phyloP scores from a whole-genome alignment of 2,797 vertebrate species.

The Prionace glauca region DNA sequence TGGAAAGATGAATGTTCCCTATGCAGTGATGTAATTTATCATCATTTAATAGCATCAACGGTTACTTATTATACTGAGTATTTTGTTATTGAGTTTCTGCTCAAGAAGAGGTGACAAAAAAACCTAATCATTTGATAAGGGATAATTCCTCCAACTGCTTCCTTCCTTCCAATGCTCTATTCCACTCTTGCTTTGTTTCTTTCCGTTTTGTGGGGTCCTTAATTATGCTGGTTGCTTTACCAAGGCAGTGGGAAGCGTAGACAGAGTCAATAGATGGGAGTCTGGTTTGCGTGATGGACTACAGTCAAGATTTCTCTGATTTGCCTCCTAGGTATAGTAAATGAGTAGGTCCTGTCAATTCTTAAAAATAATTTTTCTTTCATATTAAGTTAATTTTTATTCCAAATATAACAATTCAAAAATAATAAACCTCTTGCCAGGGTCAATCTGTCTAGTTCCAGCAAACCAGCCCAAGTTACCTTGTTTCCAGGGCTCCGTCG shows the following conservation, averaged over 20 bases:
- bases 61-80: not conserved
- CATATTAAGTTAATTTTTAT: not conserved
- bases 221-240: too few species aligned
- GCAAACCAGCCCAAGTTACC: not conserved
- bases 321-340: not conserved
- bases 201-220: not conserved
- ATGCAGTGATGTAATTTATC: not conserved
- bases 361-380: too few species aligned
- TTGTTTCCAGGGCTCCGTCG: not conserved
- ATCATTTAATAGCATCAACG: not conserved
- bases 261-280: too few species aligned
- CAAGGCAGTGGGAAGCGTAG: too few species aligned
- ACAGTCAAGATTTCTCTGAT: not conserved
- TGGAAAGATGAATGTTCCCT: conserved; percentile 18
- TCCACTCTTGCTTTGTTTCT: not conserved
- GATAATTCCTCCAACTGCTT: not conserved
- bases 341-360: not conserved
- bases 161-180: not conserved
- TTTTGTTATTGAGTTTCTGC: not conserved
- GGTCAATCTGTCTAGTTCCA: not conserved
- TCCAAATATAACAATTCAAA: not conserved
- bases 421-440: not conserved
- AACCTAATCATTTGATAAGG: not conserved
- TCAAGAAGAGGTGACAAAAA: not conserved
- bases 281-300: too few species aligned